Evolutionary conservation across 2,113 vertebrate species (phyloP), one percentile per base, ranked within the genome.

Genomic region (Salvator merianae): DNA sequence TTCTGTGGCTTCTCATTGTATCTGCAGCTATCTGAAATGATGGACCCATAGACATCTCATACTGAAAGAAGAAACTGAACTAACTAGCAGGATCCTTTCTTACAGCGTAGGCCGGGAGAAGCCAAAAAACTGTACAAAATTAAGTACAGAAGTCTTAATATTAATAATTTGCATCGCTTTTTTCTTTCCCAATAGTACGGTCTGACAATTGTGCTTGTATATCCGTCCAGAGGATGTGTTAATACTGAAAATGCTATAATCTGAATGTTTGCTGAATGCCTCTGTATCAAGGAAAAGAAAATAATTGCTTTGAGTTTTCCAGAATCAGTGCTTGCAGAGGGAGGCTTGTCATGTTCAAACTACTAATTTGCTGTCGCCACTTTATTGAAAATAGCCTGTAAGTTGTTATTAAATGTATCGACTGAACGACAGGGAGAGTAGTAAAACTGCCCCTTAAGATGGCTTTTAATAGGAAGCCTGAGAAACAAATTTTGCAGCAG

Each of bases 401-500:
- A 97, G 96, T 97, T 97, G 96, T 97, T 97, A 98, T 97, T 97
- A 96, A 97, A 97, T 97, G 96, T 97, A 97, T 97, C 95, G 97
- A 97, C 96, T 96, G 97, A 97, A 97, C 96, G 96, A 96, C 97
- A 96, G 94, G 91, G 95, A 97, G 95, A 96, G 96, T 96, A 97
- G 96, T 97, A 97, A 96, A 97, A 96, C 97, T 97, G 96, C 96
- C 96, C 96, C 96, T 96, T 96, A 97, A 97, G 97, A 98, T 96
- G 96, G 95, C 96, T 98, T 97, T 97, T 97, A 97, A 97, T 96
- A 97, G 97, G 97, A 97, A 96, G 97, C 96, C 95, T 87, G 95
- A 97, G 97, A 98, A 98, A 98, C 98, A 98, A 98, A 98, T 98
- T 97, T 98, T 97, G 97, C 97, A 97, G 97, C 97, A 95, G 97